Evolutionary conservation across 2,113 vertebrate species (phyloP), one percentile per base, ranked within the genome.

Genomic region (Alces alces): DNA sequence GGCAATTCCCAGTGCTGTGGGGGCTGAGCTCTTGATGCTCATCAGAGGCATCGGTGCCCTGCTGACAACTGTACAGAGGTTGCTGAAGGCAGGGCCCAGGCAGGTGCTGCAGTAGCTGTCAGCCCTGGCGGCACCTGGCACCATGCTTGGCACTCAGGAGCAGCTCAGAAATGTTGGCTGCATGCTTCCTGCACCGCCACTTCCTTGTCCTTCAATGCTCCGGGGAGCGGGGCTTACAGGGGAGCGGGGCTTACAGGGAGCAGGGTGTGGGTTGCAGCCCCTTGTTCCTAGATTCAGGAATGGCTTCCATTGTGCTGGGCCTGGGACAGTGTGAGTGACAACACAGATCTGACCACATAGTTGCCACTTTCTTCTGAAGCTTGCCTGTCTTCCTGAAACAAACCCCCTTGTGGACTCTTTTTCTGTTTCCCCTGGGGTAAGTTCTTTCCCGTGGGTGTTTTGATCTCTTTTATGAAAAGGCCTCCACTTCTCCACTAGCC

Each of bases 11-110:
- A 43, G 86, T 4, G 36, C 39, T 43, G 9, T n/a, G 12, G 64
- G 60, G 19, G 45, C 94, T 76, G 2, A 8, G 39, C 52, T 61
- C 60, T 28, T 1, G 14, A 9, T 2, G 16, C 43, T 64, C 13
- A 2, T 36, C 0, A 0, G 54, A 2, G 54, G n/a, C 47, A 11
- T n/a, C 11, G 0, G 47, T 9, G 45, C 33, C 54, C 60, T 57
- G n/a, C 21, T 45, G 86, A 79, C 57, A 6, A 17, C 60, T 19
- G 19, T 1, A 2, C 36, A 57, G 80, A 80, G 27, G 45, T 33
- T 6, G 52, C 45, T 28, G 57, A 28, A 50, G 66, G 50, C 84
- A 30, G 33, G 60, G 36, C 6, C 47, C 5, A 16, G 39, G 16
- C 39, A 47, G 88, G 47, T 17, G 14, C 33, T 19, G 17, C 13